Percentiles rank a stretch among this genome's conserved stretches.
Conservation (phyloP, 2,888 invertebrate species). For the Graphium colonna region DNA sequence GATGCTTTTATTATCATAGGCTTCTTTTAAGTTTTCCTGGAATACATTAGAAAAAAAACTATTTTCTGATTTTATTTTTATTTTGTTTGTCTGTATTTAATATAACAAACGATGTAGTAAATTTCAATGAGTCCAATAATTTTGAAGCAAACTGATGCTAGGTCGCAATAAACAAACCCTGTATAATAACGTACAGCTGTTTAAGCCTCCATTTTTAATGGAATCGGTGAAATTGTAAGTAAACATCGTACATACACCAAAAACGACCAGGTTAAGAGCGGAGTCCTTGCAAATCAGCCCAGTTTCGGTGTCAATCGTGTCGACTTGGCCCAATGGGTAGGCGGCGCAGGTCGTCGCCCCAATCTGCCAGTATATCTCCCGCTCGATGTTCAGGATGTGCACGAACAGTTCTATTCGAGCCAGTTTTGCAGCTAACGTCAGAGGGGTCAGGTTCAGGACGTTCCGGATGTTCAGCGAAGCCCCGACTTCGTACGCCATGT, state of each 20-base stretch:
- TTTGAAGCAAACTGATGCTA: neutral
- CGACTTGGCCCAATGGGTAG: slow-evolving; percentile 96
- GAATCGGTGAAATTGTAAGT: too few species aligned
- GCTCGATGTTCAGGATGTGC: slow-evolving; percentile 96
- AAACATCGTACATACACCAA: slow-evolving; percentile 89
- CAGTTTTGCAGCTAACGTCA: slow-evolving; percentile 95
- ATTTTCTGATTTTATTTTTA: too few species aligned
- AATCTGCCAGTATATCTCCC: slow-evolving; percentile 98
- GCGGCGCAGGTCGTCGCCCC: slow-evolving; percentile 98
- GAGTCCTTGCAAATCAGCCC: slow-evolving; percentile 97
- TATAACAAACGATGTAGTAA: too few species aligned
- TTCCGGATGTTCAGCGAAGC: slow-evolving; percentile 93
- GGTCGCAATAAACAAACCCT: too few species aligned
- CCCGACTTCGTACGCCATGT: slow-evolving; percentile 96
- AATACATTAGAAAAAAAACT: too few species aligned
- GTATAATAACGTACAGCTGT: too few species aligned
- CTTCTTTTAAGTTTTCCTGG: too few species aligned
- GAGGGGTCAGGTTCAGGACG: slow-evolving; percentile 91
- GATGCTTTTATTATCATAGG: too few species aligned
- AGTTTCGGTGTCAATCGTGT: slow-evolving; percentile 94
- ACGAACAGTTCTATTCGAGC: slow-evolving; percentile 97
- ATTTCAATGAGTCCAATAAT: neutral
- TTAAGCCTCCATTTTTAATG: too few species aligned
- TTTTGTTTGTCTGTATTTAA: too few species aligned
- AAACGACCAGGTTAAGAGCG: slow-evolving; percentile 96